Evolutionary conservation across 1,140 invertebrate genomes (phyloP), one percentile per base, ranked within the genome.

Genomic region (Eupeodes corollae): DNA sequence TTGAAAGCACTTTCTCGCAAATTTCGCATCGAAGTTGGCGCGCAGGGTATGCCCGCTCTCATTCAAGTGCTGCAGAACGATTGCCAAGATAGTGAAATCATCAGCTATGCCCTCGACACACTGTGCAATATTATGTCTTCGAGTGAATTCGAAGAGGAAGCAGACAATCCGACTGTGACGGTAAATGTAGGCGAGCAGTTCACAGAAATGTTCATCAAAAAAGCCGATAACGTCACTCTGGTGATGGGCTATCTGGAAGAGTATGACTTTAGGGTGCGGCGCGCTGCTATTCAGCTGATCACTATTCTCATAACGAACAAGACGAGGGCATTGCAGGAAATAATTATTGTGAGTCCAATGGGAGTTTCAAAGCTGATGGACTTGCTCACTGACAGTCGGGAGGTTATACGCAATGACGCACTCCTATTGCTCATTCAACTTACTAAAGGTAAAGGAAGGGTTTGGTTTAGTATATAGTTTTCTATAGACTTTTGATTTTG

Each of bases 331-430:
- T 82, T 98, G 30, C 96, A 99, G 74, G 93, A 98, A 68, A 86
- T 89, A 18, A 83, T 99, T 44, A 73, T 99, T 44, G 79, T 91
- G 5, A 91, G 89, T 71, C 94, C 94, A 1, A 92, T 93, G 85
- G 95, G 91, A n/a, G 86, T 98, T 1, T 95, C 93, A 1, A 93
- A 93, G 74, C 73, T 99, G 50, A 97, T 98, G 86, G 96, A 99
- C 72, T 72, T 98, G 6, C 71, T 99, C 12, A 79, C 81, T 19
- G 96, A 99, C 56, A 88, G 80, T 48, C 76, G 94, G 61, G 96
- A 99, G 79, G 87, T 98, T 6, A 90, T 99, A 35, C 73, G 96
- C 50, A 99, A 99, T 72, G 91, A 98, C 74, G 89, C 90, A 2
- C 70, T 99, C 12, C 70, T 99, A 6, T 71, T 99, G n/a, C 73